phyloP scores from a whole-genome alignment of 2,888 invertebrate species.

The Chironomus riparius region DNA sequence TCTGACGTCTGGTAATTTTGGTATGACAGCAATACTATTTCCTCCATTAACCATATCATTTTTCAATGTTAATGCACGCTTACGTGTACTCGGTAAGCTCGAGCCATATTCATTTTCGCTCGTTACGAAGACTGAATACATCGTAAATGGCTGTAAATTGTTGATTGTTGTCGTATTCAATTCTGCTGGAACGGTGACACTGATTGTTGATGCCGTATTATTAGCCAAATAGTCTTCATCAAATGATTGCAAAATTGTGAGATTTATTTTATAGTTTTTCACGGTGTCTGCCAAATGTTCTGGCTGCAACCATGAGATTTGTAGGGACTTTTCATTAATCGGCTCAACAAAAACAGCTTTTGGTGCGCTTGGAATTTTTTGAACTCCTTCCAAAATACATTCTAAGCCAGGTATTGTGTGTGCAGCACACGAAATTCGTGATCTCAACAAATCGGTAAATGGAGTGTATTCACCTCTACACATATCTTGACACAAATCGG shows the following conservation, averaged over 20 bases:
- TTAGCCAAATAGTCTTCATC: slow-evolving; percentile 43
- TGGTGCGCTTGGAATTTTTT: slow-evolving; percentile 60
- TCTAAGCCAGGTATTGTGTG: slow-evolving; percentile 74
- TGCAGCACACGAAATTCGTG: slow-evolving; percentile 74
- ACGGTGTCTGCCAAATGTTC: slow-evolving; percentile 54
- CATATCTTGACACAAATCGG: slow-evolving; percentile 77
- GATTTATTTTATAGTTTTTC: slow-evolving; percentile 59
- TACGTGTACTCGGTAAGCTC: slow-evolving; percentile 63
- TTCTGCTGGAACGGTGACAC: slow-evolving; percentile 50
- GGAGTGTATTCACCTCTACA: slow-evolving; percentile 78
- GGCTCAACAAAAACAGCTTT: slow-evolving; percentile 63
- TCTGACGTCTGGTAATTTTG: slow-evolving; percentile 64
- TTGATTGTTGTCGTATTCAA: slow-evolving; percentile 51
- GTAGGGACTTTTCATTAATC: slow-evolving; percentile 60
- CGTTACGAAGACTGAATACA: slow-evolving; percentile 71
- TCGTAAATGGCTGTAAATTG: slow-evolving; percentile 64
- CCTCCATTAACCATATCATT: slow-evolving; percentile 51
- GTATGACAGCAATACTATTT: slow-evolving; percentile 50
- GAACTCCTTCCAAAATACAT: slow-evolving; percentile 72
- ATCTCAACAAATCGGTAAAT: slow-evolving; percentile 72
- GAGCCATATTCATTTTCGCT: slow-evolving; percentile 65
- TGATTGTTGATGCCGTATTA: slow-evolving; percentile 41
- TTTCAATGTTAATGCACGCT: slow-evolving; percentile 63
- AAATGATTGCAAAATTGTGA: slow-evolving; percentile 60
- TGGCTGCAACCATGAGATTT: slow-evolving; percentile 62